Evolutionary conservation across 2,113 vertebrate genomes (phyloP).

Genomic region (Zosterops lateralis): DNA sequence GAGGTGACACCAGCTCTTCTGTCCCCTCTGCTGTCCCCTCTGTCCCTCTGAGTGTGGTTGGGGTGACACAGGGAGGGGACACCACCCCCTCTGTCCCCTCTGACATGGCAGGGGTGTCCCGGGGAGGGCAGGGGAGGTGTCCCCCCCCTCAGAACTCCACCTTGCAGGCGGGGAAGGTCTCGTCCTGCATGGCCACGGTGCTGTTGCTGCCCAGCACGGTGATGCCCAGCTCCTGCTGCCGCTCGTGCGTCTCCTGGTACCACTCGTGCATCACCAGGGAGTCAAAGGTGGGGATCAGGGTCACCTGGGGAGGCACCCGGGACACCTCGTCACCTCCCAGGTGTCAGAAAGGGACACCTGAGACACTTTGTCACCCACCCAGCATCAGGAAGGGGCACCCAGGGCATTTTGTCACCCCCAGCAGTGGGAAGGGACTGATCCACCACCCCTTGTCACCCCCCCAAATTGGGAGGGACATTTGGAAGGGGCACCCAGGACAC

Average conservation of each 20-base stretch:
- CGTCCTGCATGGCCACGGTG: conserved; percentile 94
- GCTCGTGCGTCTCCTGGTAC: conserved; percentile 87
- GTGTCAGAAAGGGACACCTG: neutral
- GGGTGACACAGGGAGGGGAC: neutral
- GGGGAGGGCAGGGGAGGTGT: neutral
- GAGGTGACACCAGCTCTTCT: no score
- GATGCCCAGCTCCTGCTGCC: conserved; percentile 81
- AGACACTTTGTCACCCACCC: fast-evolving
- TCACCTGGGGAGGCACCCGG: conserved; percentile 74
- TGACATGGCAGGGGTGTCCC: no score
- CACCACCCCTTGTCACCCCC: no score
- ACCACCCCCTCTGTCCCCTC: neutral
- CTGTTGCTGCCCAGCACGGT: conserved; percentile 92
- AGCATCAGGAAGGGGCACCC: neutral
- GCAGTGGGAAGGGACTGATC: no score
- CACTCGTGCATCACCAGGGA: conserved; percentile 87
- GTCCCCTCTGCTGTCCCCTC: no score
- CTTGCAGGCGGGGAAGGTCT: conserved; percentile 95
- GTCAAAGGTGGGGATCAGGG: conserved; percentile 92
- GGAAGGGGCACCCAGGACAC: neutral
- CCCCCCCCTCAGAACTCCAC: conserved; percentile 84
- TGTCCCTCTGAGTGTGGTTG: no score
- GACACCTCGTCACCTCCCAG: fast-evolving
- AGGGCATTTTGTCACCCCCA: neutral
- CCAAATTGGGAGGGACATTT: neutral